phyloP scores from a whole-genome alignment of 2,797 vertebrate species.

The Sebastes kiyomatsui region DNA sequence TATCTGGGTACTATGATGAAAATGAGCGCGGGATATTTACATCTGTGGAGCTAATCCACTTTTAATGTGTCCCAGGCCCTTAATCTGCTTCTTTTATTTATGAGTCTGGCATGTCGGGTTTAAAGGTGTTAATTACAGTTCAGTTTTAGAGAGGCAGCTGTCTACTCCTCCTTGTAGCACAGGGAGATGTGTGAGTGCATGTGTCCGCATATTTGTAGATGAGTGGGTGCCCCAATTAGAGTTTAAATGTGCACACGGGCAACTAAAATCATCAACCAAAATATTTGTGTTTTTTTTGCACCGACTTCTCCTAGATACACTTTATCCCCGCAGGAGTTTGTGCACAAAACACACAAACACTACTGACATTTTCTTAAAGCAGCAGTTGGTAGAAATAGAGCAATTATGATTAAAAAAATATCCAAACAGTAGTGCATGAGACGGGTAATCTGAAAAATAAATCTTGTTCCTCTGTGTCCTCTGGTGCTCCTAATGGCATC shows the following conservation, averaged over 20 bases:
- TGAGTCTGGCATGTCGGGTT: slow-evolving; percentile 68
- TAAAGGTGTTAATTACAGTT: slow-evolving; percentile 76
- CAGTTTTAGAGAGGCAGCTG: slow-evolving; percentile 77
- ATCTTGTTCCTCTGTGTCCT: too few relatives aligned
- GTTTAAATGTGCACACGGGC: neutral
- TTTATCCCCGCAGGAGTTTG: slow-evolving; percentile 3
- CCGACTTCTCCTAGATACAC: neutral
- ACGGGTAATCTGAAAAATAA: too few relatives aligned
- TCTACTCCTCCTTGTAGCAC: slow-evolving; percentile 35
- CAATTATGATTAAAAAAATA: too few relatives aligned
- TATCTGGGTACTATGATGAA: slow-evolving; percentile 54
- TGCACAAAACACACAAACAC: neutral
- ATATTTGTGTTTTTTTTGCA: neutral
- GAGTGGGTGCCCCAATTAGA: neutral
- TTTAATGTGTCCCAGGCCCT: slow-evolving; percentile 61
- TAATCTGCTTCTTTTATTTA: slow-evolving; percentile 73
- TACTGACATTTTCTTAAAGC: neutral
- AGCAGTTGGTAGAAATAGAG: too few relatives aligned
- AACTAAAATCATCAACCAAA: neutral
- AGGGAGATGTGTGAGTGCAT: neutral
- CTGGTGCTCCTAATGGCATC: too few relatives aligned
- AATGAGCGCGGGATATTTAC: slow-evolving; percentile 72
- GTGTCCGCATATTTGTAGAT: neutral
- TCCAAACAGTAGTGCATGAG: too few relatives aligned
- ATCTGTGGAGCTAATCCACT: slow-evolving; percentile 71